Percentiles rank a stretch among this genome's conserved stretches.
phyloP scores from a whole-genome alignment of 2,888 invertebrate species.

The Podabrus alpinus region DNA sequence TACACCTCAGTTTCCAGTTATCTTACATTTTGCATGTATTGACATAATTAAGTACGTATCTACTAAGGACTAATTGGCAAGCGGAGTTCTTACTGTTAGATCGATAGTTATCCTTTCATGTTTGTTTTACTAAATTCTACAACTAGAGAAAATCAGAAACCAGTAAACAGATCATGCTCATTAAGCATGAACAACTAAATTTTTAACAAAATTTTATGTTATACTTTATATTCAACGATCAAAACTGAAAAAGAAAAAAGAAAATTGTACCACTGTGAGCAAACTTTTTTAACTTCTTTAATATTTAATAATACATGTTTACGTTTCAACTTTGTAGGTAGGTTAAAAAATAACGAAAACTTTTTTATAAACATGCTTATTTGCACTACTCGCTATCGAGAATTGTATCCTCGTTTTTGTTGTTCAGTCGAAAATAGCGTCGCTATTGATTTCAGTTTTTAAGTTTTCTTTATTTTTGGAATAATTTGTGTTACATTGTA shows the following conservation, averaged over 20 bases:
- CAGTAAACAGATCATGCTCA: neutral
- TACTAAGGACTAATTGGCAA: neutral
- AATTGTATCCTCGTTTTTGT: neutral
- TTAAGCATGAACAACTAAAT: neutral
- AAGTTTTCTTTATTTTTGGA: neutral
- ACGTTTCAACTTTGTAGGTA: neutral
- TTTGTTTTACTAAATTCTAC: neutral
- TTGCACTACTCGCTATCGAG: neutral
- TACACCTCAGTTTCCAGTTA: neutral
- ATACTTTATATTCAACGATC: neutral
- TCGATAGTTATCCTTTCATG: neutral
- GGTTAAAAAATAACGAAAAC: neutral
- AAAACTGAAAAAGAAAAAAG: neutral
- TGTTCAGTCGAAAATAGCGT: neutral
- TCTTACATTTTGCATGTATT: neutral
- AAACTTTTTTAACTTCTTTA: neutral
- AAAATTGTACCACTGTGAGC: neutral
- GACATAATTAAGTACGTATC: neutral
- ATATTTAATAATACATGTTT: neutral
- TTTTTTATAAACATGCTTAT: neutral
- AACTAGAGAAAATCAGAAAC: neutral
- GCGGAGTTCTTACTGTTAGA: neutral
- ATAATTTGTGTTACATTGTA: neutral
- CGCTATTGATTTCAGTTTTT: neutral
- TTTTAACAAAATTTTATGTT: neutral